Base-by-base conservation (phyloP, 1,140 invertebrate species). In the Neomicropteryx cornuta region DNA sequence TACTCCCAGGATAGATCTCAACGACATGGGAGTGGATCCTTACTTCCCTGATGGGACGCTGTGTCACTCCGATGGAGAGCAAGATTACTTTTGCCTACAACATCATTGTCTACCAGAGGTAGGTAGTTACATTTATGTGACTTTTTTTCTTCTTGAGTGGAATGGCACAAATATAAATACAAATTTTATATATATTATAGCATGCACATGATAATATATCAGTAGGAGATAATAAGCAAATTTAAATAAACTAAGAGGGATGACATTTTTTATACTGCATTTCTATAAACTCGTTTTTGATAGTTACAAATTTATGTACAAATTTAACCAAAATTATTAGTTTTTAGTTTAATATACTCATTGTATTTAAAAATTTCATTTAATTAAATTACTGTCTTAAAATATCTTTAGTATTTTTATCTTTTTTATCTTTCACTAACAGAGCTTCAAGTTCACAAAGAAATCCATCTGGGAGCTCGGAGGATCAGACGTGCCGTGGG, bases 41-140 rank as follows among this genome's bases (percentile, higher is more conserved):
- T 84, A 84, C 56, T 82, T 84, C 51, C 83, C 83, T 0, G 83
- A 87, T 58, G 83, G 83, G 1, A 86, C 82, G 3, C 83, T 79
- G 80, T 87, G 83, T 48, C 79, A 86, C 51, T 63, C 65, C 43
- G 76, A 83, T 39, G 66, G 63, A 3, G 49, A 53, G 3, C 62
- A 65, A 24, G 64, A 83, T 50, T 84, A 79, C 54, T 87, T 75
- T 49, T 86, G 83, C 44, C 59, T 78, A 18, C 75, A 82, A 32
- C 79, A 83, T 53, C 75, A 81, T 37, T 87, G 82, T 52, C 53
- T 82, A 18, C 76, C 81, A 0, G 76, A 81, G 60, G 75, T 75
- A 53, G 47, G 28, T 41, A 10, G 13, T n/a, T n/a, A n/a, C n/a
- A n/a, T n/a, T n/a, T n/a, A n/a, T n/a, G n/a, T n/a, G n/a, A n/a